These are phyloP conservation scores for Rhinoderma darwinii DNA, from an alignment of 2,113 vertebrate species.

Conservation along the genomic window DNA sequence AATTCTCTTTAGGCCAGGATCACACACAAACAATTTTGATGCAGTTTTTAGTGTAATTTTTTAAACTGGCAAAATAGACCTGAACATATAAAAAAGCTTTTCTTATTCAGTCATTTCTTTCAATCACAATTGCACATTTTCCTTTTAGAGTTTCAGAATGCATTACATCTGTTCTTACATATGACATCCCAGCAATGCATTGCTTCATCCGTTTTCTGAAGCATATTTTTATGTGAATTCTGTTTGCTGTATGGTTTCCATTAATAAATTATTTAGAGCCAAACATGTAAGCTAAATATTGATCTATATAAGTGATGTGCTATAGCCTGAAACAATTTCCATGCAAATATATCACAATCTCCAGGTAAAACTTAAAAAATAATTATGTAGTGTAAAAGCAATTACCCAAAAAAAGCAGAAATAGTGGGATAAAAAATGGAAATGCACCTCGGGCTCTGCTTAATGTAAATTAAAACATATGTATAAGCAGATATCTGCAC, in stretches of 20 bases:
- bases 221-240: constrained; percentile 12
- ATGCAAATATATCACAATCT: constrained; percentile 47
- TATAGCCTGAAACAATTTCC: constrained; percentile 17
- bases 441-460: constrained; percentile 30
- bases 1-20: too few species aligned
- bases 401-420: constrained; percentile 43
- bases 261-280: constrained; percentile 25
- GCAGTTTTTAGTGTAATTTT: too few species aligned
- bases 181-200: background rate
- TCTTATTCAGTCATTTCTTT: background rate
- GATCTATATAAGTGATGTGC: constrained; percentile 31
- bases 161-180: background rate
- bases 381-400: constrained; percentile 51
- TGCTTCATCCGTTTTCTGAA: background rate
- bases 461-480: constrained; percentile 56
- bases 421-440: constrained; percentile 18
- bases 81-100: background rate
- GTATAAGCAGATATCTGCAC: constrained; percentile 39
- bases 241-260: constrained; percentile 15
- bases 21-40: too few species aligned
- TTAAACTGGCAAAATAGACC: too few species aligned
- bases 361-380: constrained; percentile 36
- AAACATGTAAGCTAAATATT: constrained; percentile 38
- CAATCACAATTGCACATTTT: background rate
- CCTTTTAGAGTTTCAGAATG: background rate